Percentiles rank a stretch among this genome's conserved stretches.
phyloP scores from a whole-genome alignment of 2,797 vertebrate species.

The Enteromius viviparus region DNA sequence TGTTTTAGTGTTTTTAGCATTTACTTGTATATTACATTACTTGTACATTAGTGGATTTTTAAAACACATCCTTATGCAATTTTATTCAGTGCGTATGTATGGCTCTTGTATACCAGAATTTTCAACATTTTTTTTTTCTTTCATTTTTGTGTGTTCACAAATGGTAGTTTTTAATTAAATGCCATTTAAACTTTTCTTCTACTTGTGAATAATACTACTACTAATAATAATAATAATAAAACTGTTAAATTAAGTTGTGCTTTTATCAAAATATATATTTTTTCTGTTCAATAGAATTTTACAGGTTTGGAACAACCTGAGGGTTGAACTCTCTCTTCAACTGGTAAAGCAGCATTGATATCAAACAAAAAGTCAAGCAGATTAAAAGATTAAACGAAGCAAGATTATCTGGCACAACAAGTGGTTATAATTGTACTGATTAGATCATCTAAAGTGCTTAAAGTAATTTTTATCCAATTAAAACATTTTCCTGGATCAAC shows the following conservation, averaged over 20 bases:
- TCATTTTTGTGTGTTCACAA: neutral
- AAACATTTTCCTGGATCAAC: neutral
- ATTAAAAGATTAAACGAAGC: neutral
- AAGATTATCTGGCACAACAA: neutral
- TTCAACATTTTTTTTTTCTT: neutral
- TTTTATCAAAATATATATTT: too few relatives aligned
- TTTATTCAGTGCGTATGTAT: neutral
- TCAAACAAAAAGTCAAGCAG: constrained; percentile 20
- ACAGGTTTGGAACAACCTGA: neutral
- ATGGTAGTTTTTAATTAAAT: neutral
- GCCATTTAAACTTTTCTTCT: neutral
- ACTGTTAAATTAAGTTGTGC: neutral
- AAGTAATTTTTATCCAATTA: neutral
- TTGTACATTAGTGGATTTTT: neutral
- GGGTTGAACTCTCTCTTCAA: neutral
- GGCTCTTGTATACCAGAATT: neutral
- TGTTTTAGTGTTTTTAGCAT: neutral
- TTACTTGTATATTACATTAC: neutral
- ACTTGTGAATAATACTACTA: neutral
- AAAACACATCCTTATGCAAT: neutral
- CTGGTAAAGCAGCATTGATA: neutral
- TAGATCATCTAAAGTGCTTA: neutral
- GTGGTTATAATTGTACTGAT: neutral
- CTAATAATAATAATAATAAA: neutral
- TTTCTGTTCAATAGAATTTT: neutral